Percentiles rank a stretch among this genome's conserved stretches.
Conservation (phyloP, 2,797 vertebrate genomes). For the Synaphobranchus kaupii region DNA sequence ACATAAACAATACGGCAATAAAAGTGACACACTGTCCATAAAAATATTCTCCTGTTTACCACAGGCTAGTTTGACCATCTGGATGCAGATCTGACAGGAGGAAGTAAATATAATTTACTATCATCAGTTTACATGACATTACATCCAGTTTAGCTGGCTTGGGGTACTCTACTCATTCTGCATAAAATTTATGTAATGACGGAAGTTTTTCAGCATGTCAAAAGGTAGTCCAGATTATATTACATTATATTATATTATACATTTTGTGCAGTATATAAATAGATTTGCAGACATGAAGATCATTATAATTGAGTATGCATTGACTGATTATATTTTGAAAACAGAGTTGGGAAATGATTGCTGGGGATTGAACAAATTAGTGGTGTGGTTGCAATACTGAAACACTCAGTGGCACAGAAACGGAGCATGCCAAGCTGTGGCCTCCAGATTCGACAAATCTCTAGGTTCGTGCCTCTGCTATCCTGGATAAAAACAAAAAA, state of each 20-base stretch:
- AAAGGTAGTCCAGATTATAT: background rate
- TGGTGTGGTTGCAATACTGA: background rate
- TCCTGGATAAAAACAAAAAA: background rate
- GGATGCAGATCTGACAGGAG: background rate
- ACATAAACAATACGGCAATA: background rate
- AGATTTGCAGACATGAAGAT: background rate
- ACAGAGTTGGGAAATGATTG: slow-evolving; percentile 6
- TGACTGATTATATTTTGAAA: background rate
- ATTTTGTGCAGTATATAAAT: background rate
- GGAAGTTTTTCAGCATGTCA: background rate
- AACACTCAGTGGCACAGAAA: background rate
- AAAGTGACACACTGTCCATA: background rate
- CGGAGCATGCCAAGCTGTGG: background rate
- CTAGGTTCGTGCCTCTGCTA: background rate
- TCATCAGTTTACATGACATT: background rate
- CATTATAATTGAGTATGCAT: background rate
- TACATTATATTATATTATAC: background rate
- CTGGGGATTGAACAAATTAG: background rate
- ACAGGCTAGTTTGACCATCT: background rate
- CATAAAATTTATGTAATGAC: background rate
- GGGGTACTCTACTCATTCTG: background rate
- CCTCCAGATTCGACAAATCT: background rate
- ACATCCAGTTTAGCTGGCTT: background rate
- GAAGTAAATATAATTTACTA: background rate
- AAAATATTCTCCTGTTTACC: background rate